Evolutionary conservation across 2,888 invertebrate species (phyloP), one percentile per base, ranked within the genome.

Genomic region (Bombylius discolor): DNA sequence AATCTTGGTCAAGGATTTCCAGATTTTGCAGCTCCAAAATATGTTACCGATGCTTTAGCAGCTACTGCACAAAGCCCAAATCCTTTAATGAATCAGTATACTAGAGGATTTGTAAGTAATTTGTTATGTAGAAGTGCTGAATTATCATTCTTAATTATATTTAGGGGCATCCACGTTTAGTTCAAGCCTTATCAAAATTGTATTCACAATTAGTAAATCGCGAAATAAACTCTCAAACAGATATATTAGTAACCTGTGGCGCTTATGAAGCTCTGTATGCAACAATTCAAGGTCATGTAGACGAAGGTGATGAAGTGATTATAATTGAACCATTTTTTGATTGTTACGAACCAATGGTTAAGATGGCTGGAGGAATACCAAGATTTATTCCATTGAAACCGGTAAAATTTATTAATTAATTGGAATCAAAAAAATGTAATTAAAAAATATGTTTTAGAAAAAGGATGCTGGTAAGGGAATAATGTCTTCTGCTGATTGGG

Each of bases 301-400:
- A 89, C 64, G 80, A 80, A 3, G 94, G 87, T 1, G 89, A 89
- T 70, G 90, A 96, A 77, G 95, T 93, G 56, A 94, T 98, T 58
- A 90, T 99, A 33, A 94, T 99, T 61, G 99, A 99, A 71, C 99
- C 99, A 0, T 98, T 87, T 75, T 99, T 95, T 70, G 99, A 99
- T 74, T 98, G 97, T 69, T 99, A 99, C 68, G 91, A 89, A 63
- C 94, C 95, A 2, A 95, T 98, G 89, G 88, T 96, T 13, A 81
- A 78, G 62, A 82, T 84, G 64, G 93, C 94, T 4, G 91, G 93
- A 2, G 99, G 96, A 1, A 76, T 81, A 23, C 86, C 94, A 1
- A 85, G 81, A 60, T 97, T 89, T 69, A 89, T 98, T 62, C 85
- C 97, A 0, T 76, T 99, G 32, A 81, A 85, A 72, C 85, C 89